These are phyloP conservation scores for Oikopleura dioica DNA, from an alignment of 23 tunicate species.

Conservation along the genomic window DNA sequence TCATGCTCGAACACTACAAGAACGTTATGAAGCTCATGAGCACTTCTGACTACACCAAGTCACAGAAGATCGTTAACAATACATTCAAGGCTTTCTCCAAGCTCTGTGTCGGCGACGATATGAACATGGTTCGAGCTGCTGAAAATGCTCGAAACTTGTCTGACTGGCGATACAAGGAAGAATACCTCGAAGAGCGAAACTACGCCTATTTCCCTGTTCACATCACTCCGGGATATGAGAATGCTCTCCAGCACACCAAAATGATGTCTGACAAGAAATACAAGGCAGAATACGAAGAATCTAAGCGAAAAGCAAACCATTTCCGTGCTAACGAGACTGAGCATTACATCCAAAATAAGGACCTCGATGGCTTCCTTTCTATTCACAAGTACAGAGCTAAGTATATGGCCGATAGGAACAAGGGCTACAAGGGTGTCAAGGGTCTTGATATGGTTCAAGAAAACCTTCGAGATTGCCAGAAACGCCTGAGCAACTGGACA, in stretches of 20 bases:
- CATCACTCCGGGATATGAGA: conserved; percentile 75
- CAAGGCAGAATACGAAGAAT: conserved; percentile 32
- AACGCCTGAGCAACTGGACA: not conserved
- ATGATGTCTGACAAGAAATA: conserved; percentile 44
- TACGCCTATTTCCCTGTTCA: conserved; percentile 67
- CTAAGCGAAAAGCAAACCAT: conserved; percentile 16
- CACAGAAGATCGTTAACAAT: not conserved
- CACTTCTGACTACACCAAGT: not conserved
- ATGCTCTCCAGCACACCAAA: conserved; percentile 53
- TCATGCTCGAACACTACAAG: not conserved
- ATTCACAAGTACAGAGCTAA: not conserved
- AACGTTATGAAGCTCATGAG: not conserved
- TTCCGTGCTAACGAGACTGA: conserved; percentile 42
- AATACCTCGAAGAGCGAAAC: conserved; percentile 46
- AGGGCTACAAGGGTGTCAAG: conserved; percentile 6
- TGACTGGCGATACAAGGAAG: conserved; percentile 48
- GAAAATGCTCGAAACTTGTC: not conserved
- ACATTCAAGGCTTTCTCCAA: not conserved
- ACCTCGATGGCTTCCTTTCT: not conserved
- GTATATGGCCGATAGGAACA: not conserved
- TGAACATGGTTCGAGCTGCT: not conserved
- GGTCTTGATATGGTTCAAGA: conserved; percentile 9
- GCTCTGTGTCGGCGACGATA: not conserved
- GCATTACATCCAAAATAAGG: conserved; percentile 25
- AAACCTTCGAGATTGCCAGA: conserved; percentile 4